These are phyloP conservation scores for Lophius piscatorius DNA, from an alignment of 2,113 vertebrate species.

Conservation along the genomic window DNA sequence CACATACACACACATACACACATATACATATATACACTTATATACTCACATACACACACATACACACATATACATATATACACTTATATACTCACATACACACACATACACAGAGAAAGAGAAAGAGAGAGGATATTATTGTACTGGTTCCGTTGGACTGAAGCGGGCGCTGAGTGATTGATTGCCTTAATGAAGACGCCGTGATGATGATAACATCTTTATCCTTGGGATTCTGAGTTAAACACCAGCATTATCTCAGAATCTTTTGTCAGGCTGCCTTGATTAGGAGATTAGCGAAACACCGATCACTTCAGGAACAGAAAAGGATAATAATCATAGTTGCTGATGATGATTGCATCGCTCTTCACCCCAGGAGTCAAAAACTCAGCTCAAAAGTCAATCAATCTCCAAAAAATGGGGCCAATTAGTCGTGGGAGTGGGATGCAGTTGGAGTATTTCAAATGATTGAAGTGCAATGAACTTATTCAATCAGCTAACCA, in stretches of 20 bases:
- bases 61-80: too few relatives aligned
- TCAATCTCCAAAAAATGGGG: neutral
- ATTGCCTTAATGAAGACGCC: slow-evolving; percentile 1
- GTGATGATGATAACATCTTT: neutral
- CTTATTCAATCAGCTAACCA: slow-evolving; percentile 1
- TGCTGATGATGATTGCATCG: slow-evolving; percentile 6
- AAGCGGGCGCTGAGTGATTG: too few relatives aligned
- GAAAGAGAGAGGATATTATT: too few relatives aligned
- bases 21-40: too few relatives aligned
- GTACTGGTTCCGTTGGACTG: too few relatives aligned
- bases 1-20: too few relatives aligned
- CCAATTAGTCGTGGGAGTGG: neutral
- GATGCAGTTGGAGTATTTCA: slow-evolving; percentile 2
- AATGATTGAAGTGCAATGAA: neutral
- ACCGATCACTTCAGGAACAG: neutral
- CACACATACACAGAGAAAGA: too few relatives aligned
- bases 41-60: too few relatives aligned
- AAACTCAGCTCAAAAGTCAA: neutral
- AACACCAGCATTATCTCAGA: too few relatives aligned
- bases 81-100: too few relatives aligned
- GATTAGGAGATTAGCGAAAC: slow-evolving; percentile 7
- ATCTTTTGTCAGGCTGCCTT: too few relatives aligned
- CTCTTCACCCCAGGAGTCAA: neutral
- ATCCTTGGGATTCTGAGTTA: neutral
- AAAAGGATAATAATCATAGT: slow-evolving; percentile 9